Evolutionary conservation across 1,140 invertebrate species (phyloP).

Genomic region (Chironomus striatipennis): DNA sequence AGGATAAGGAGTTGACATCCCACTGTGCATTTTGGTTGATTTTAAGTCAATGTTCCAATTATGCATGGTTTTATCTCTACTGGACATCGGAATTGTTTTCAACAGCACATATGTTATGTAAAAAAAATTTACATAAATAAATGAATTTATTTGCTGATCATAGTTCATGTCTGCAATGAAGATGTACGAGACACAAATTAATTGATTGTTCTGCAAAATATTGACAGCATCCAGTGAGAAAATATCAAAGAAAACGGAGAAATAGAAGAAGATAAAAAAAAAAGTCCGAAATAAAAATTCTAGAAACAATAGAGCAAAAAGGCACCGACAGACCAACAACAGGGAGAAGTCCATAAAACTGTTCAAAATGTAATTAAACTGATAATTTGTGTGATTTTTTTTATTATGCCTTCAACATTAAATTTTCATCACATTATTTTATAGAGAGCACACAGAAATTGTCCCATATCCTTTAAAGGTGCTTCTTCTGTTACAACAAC

Average conservation of each 20-base stretch:
- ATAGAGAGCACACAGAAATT: no score
- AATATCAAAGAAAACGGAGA: no score
- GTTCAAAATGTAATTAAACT: neutral
- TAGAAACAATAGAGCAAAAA: no score
- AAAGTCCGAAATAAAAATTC: no score
- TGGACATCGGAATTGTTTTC: neutral
- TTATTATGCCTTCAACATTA: neutral
- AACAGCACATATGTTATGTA: neutral
- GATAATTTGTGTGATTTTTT: neutral
- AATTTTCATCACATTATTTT: neutral
- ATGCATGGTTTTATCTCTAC: slow-evolving; percentile 7
- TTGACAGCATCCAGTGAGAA: no score
- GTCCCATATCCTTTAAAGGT: no score
- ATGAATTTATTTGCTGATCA: no score
- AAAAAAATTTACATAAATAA: neutral
- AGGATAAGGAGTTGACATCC: neutral
- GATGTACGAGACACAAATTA: no score
- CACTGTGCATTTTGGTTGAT: neutral
- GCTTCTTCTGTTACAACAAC: neutral
- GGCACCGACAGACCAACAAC: no score
- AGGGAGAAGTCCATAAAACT: neutral
- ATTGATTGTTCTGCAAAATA: no score
- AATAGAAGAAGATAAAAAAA: no score
- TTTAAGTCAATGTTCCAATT: slow-evolving; percentile 2
- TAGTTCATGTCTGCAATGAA: no score